These are phyloP conservation scores for Macrosoma leucophasiata DNA, from an alignment of 2,888 invertebrate genomes.

Conservation along the genomic window DNA sequence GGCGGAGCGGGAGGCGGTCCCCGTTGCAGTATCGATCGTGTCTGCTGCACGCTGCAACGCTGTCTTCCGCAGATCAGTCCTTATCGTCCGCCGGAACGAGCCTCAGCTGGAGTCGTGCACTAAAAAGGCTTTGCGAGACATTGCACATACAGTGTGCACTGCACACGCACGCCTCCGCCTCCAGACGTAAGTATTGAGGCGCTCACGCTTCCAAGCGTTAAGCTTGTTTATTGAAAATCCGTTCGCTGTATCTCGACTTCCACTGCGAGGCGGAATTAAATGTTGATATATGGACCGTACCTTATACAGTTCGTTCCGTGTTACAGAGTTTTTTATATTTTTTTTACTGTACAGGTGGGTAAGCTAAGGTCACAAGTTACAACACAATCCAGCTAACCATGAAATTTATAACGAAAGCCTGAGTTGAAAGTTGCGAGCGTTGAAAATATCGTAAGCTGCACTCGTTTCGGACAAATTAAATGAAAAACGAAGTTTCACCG, in stretches of 20 bases:
- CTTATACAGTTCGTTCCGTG: conserved; percentile 9
- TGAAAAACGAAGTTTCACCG: conserved; percentile 69
- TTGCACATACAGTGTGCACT: conserved; percentile 34
- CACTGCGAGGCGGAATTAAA: conserved; percentile 15
- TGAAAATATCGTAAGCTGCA: conserved; percentile 72
- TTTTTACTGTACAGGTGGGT: no score
- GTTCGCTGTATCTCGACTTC: conserved; percentile 36
- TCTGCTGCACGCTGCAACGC: conserved; percentile 68
- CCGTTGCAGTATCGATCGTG: conserved; percentile 71
- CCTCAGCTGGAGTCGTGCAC: conserved; percentile 39
- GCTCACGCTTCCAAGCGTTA: conserved; percentile 45
- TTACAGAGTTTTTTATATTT: no score
- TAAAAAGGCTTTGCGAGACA: conserved; percentile 57
- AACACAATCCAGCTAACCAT: conserved; percentile 42
- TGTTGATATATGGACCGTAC: conserved; percentile 6
- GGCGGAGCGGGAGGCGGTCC: conserved; percentile 29
- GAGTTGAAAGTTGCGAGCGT: conserved; percentile 62
- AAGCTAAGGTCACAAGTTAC: conserved; percentile 25
- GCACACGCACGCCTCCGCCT: conserved; percentile 42
- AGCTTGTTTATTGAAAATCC: conserved; percentile 54
- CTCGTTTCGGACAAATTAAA: conserved; percentile 72
- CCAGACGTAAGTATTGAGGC: conserved; percentile 36
- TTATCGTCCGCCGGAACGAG: conserved; percentile 65
- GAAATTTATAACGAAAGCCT: conserved; percentile 65
- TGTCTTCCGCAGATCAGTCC: conserved; percentile 74